Evolutionary conservation across 2,888 invertebrate genomes (phyloP).

Genomic region (Conus canariensis): DNA sequence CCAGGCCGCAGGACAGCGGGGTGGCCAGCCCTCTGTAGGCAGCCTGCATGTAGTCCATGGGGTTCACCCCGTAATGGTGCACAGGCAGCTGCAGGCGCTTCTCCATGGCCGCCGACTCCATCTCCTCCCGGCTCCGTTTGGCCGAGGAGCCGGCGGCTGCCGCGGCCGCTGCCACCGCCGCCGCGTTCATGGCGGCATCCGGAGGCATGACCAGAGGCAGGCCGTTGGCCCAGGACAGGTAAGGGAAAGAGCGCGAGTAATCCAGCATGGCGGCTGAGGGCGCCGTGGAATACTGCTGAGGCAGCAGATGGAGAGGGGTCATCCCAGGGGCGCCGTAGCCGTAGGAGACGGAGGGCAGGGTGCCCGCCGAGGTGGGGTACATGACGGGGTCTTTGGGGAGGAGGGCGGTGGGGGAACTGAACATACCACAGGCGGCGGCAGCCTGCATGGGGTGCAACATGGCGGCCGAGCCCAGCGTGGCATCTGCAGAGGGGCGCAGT

Average conservation of each 20-base stretch:
- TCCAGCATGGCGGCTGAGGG: slow-evolving; percentile 46
- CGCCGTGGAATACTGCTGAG: slow-evolving; percentile 41
- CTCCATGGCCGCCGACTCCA: slow-evolving; percentile 51
- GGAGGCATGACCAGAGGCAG: slow-evolving; percentile 37
- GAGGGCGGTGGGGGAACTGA: slow-evolving; percentile 39
- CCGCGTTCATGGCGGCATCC: slow-evolving; percentile 24
- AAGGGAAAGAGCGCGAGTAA: slow-evolving; percentile 44
- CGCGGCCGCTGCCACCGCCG: slow-evolving; percentile 15
- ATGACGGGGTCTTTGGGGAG: slow-evolving; percentile 51
- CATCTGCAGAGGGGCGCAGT: slow-evolving; percentile 40
- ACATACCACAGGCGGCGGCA: slow-evolving; percentile 44
- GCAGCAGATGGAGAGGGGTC: slow-evolving; percentile 46
- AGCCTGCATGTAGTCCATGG: slow-evolving; percentile 36
- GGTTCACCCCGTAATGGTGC: slow-evolving; percentile 9
- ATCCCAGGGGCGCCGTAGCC: slow-evolving; percentile 41
- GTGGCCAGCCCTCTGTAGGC: slow-evolving; percentile 33
- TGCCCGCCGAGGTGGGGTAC: slow-evolving; percentile 48
- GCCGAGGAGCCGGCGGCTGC: slow-evolving; percentile 37
- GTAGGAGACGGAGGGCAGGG: slow-evolving; percentile 40
- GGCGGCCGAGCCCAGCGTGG: slow-evolving; percentile 42
- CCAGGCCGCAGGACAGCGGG: slow-evolving; percentile 46
- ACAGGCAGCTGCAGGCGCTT: slow-evolving; percentile 46
- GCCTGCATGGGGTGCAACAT: slow-evolving; percentile 51
- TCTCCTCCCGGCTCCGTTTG: slow-evolving; percentile 48
- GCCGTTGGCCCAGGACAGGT: slow-evolving; percentile 36